A percentile compares a stretch with the other conserved stretches of the same genome.
Conservation (phyloP, 2,113 vertebrate species). For the Entelurus aequoreus region DNA sequence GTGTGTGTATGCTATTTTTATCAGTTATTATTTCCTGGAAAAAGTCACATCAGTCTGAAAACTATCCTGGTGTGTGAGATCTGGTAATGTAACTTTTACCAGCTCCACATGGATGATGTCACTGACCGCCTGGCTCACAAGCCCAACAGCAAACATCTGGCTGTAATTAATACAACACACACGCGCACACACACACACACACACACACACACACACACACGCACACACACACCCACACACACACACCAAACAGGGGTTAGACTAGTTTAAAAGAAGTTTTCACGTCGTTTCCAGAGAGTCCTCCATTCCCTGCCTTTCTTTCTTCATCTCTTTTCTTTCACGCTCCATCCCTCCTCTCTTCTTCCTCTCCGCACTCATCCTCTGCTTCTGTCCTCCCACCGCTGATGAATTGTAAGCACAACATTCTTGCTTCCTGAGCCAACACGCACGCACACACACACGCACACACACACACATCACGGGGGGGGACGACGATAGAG, state of each 20-base stretch:
- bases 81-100: constrained; percentile 38
- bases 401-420: constrained; percentile 39
- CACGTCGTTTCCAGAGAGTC: constrained; percentile 3
- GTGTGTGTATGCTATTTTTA: background rate
- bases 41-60: constrained; percentile 3
- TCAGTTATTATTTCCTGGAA: constrained; percentile 1
- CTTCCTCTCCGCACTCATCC: background rate
- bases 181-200: constrained; percentile 2
- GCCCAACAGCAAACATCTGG: constrained; percentile 44
- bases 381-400: background rate
- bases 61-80: constrained; percentile 1
- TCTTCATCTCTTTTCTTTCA: background rate
- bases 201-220: constrained; percentile 15
- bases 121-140: constrained; percentile 43
- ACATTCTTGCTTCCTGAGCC: constrained; percentile 52
- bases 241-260: constrained; percentile 1
- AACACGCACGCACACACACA: constrained; percentile 28
- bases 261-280: constrained; percentile 3
- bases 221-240: constrained; percentile 12
- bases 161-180: constrained; percentile 27
- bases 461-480: background rate
- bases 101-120: constrained; percentile 48
- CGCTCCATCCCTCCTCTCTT: background rate
- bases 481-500: background rate
- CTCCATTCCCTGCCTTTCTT: background rate